Evolutionary conservation across 2,797 vertebrate genomes (phyloP).

Genomic region (Odontamblyopus lacepedii): DNA sequence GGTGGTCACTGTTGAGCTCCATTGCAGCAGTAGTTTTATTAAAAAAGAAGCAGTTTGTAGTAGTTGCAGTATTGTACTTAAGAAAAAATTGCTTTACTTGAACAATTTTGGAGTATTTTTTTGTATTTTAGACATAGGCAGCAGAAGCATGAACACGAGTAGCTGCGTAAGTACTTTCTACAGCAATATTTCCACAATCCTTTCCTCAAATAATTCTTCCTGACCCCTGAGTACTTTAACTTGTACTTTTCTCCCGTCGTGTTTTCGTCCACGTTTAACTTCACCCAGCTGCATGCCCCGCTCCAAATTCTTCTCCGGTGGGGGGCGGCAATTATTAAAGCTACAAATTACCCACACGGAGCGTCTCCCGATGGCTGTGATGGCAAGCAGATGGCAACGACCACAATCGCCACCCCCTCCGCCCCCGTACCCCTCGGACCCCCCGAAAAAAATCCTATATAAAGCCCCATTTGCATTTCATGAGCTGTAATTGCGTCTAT

Average conservation of each 20-base stretch:
- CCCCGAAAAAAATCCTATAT: conserved; percentile 62
- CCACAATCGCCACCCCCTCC: conserved; percentile 50
- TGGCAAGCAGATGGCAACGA: conserved; percentile 90
- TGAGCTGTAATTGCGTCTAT: conserved; percentile 90
- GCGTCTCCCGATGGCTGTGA: conserved; percentile 72
- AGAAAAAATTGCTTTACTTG: too few species aligned
- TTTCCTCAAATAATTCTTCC: not conserved
- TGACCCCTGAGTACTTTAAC: conserved; percentile 6
- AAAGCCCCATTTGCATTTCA: conserved; percentile 94
- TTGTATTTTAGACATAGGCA: too few species aligned
- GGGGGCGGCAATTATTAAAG: conserved; percentile 87
- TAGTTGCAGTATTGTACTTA: too few species aligned
- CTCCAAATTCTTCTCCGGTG: conserved; percentile 74
- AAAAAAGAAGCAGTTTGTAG: too few species aligned
- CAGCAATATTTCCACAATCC: not conserved
- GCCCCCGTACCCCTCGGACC: conserved; percentile 9
- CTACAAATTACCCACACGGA: conserved; percentile 84
- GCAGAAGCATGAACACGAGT: not conserved
- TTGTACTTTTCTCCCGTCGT: conserved; percentile 23
- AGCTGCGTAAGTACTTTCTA: not conserved
- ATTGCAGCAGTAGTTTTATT: too few species aligned
- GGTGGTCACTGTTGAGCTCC: too few species aligned
- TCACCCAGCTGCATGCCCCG: conserved; percentile 65
- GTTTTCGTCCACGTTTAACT: conserved; percentile 54
- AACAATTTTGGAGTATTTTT: too few species aligned